phyloP scores from a whole-genome alignment of 2,888 invertebrate genomes.

The Scaptomyza cyrtandrae region DNA sequence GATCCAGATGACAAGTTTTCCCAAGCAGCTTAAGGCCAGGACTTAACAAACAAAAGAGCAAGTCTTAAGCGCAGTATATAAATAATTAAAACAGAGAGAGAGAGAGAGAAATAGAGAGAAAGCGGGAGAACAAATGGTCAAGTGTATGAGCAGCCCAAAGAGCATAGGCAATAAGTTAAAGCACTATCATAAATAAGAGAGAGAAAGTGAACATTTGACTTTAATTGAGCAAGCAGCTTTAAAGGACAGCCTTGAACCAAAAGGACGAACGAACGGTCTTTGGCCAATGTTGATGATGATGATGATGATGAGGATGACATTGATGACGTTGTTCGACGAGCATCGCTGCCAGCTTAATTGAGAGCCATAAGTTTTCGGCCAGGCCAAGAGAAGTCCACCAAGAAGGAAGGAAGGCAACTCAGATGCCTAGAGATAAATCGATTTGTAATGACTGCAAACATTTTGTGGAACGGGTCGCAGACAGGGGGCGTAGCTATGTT shows the following conservation, averaged over 20 bases:
- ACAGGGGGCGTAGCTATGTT: constrained; percentile 26
- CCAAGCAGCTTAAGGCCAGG: neutral
- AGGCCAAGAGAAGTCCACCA: constrained; percentile 37
- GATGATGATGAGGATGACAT: constrained; percentile 39
- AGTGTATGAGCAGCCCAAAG: constrained; percentile 1
- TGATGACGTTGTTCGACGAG: constrained; percentile 50
- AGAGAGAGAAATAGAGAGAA: neutral
- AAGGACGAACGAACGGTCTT: neutral
- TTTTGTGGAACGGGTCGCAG: constrained; percentile 10
- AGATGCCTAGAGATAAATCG: constrained; percentile 77
- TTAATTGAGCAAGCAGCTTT: constrained; percentile 50
- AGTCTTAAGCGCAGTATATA: neutral
- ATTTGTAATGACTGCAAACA: constrained; percentile 78
- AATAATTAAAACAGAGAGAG: constrained; percentile 6
- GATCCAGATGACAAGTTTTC: neutral
- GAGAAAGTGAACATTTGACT: constrained; percentile 17
- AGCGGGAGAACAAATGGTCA: neutral
- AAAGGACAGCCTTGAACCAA: constrained; percentile 6
- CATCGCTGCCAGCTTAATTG: constrained; percentile 46
- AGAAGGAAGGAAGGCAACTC: neutral
- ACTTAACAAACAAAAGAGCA: constrained; percentile 1
- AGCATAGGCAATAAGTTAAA: constrained; percentile 5
- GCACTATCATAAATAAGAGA: constrained; percentile 16
- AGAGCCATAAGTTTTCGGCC: constrained; percentile 68
- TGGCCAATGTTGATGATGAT: constrained; percentile 34